Conservation (phyloP, 2,113 vertebrate species). For the Catharus bicknelli region DNA sequence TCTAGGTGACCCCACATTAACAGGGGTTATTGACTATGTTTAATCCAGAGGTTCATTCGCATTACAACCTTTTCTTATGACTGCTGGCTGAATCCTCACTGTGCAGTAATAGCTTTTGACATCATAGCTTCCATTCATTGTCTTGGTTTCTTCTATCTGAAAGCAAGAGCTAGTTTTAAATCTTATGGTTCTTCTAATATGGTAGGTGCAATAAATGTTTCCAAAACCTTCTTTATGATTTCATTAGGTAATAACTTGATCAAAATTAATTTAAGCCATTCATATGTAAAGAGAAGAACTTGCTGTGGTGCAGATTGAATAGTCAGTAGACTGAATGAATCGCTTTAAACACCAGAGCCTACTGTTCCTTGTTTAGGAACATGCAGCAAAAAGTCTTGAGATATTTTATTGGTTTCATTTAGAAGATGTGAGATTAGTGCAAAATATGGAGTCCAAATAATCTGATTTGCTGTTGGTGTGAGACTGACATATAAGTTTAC, state of each 20-base stretch:
- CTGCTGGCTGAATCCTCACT: neutral
- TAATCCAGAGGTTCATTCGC: neutral
- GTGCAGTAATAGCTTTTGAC: neutral
- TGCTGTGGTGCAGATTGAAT: neutral
- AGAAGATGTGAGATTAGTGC: neutral
- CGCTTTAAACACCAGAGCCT: neutral
- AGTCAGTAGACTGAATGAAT: neutral
- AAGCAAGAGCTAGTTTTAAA: neutral
- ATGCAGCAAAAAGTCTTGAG: neutral
- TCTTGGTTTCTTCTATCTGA: neutral
- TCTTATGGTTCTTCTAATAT: neutral
- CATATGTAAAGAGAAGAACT: neutral
- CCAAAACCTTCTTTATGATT: neutral
- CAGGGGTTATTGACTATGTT: rapidly evolving
- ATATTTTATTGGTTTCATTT: neutral
- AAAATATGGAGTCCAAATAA: neutral
- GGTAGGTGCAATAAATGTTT: neutral
- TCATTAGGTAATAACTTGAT: neutral
- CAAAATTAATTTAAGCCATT: neutral
- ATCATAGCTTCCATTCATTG: neutral
- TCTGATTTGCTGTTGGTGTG: neutral
- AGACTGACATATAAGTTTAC: neutral
- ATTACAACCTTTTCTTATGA: neutral
- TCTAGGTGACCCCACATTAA: neutral
- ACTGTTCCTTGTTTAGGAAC: neutral